Evolutionary conservation across 2,888 invertebrate genomes (phyloP), one percentile per base, ranked within the genome.

Genomic region (Megalurothrips usitatus): DNA sequence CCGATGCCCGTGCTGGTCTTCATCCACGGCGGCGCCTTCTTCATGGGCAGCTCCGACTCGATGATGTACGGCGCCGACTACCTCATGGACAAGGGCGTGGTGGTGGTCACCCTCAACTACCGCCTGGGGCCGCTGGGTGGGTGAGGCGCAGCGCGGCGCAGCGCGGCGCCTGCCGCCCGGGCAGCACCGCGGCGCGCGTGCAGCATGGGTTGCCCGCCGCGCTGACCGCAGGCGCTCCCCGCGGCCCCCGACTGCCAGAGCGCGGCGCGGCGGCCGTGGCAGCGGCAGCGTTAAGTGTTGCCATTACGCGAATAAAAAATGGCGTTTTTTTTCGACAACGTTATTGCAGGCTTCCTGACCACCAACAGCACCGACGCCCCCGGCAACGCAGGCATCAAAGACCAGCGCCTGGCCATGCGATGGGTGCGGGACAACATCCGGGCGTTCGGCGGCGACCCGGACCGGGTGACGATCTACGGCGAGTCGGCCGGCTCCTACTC

Each of bases 381-480:
- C 23, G 68, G 68, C 11, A 75, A 75, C 68, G 68, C 68, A 10
- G 68, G 68, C 68, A 12, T 75, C 26, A 75, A 75, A 26, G 68
- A 75, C 68, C 68, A 75, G 68, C 68, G 68, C 23, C 68, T 26
- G 68, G 68, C 68, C 23, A 23, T 75, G 68, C 68, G 68, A 1
- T 75, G 68, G 68, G 68, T 75, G 68, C 68, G 68, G 23, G 68
- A 75, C 68, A 75, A 75, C 68, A 75, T 75, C 68, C n/a, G 12
- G 68, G 26, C 68, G 68, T 75, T 75, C 68, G 68, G 68, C 68
- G 68, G 68, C 26, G 68, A 75, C 68, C 23, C 68, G 23, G 68
- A 23, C 68, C 23, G 9, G 68, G 68, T 75, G 26, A 75, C 68
- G 23, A 23, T 75, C 23, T 75, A 75, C 68, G 68, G 68, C 23